Conservation (phyloP, 2,113 vertebrate species). For the Chlamydotis undulata region DNA sequence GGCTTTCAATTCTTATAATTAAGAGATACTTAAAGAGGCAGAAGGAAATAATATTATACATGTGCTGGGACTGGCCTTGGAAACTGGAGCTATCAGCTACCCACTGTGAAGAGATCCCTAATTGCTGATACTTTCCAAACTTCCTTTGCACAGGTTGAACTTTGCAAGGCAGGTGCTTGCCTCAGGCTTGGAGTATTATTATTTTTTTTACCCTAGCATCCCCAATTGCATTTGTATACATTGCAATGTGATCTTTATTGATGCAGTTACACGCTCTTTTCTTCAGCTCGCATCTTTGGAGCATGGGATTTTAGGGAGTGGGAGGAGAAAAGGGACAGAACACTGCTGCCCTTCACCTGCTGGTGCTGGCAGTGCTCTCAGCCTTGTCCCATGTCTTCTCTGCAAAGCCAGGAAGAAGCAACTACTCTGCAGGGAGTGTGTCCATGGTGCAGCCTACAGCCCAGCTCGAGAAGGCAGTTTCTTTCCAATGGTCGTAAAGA, state of each 20-base stretch:
- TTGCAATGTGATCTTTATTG: background rate
- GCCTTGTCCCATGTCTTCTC: background rate
- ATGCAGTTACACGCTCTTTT: background rate
- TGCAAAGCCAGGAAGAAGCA: background rate
- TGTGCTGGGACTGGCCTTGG: background rate
- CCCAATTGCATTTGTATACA: background rate
- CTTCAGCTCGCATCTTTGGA: background rate
- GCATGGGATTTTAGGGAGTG: background rate
- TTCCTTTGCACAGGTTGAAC: background rate
- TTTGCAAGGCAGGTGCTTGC: background rate
- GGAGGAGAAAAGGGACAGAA: background rate
- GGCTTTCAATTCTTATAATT: background rate
- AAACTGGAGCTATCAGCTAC: background rate
- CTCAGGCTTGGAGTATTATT: background rate
- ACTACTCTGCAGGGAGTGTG: background rate
- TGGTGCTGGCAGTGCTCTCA: background rate
- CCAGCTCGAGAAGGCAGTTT: background rate
- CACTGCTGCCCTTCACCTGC: rapidly evolving
- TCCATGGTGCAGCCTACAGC: background rate
- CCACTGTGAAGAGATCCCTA: background rate
- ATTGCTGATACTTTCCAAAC: background rate
- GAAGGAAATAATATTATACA: background rate
- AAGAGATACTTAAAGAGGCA: background rate
- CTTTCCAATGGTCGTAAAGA: background rate
- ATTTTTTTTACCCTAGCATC: background rate